phyloP scores from a whole-genome alignment of 2,797 vertebrate species.

The Hirundo rustica region DNA sequence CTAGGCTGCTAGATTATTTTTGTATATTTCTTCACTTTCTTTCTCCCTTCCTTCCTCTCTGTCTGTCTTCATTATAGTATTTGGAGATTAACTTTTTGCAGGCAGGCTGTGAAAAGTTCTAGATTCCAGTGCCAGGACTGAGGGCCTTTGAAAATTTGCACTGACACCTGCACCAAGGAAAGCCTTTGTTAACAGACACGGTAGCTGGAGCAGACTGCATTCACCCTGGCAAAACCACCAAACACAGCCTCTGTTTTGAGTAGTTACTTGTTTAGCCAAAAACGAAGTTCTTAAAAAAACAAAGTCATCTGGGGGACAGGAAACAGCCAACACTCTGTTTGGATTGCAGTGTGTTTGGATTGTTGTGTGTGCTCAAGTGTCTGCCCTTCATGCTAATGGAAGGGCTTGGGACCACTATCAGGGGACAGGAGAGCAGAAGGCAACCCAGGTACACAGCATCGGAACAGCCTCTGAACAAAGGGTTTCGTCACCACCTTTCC shows the following conservation, averaged over 20 bases:
- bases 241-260: neutral
- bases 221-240: neutral
- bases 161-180: neutral
- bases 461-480: neutral
- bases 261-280: neutral
- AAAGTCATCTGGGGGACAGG: neutral
- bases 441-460: neutral
- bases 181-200: neutral
- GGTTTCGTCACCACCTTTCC: neutral
- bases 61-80: neutral
- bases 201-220: neutral
- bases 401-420: neutral
- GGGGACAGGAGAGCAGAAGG: neutral
- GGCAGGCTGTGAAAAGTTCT: neutral
- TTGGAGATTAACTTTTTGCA: neutral
- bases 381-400: conserved; percentile 18
- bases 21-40: neutral
- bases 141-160: neutral
- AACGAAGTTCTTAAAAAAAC: neutral
- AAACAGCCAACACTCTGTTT: neutral
- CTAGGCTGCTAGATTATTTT: neutral
- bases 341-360: neutral
- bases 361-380: conserved; percentile 26
- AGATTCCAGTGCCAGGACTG: neutral
- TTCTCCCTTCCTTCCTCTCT: neutral